A percentile compares a stretch with the other conserved stretches of the same genome.
These are phyloP conservation scores for Melanotaenia parkinsoni DNA, from an alignment of 2,797 vertebrate genomes.

Conservation along the genomic window DNA sequence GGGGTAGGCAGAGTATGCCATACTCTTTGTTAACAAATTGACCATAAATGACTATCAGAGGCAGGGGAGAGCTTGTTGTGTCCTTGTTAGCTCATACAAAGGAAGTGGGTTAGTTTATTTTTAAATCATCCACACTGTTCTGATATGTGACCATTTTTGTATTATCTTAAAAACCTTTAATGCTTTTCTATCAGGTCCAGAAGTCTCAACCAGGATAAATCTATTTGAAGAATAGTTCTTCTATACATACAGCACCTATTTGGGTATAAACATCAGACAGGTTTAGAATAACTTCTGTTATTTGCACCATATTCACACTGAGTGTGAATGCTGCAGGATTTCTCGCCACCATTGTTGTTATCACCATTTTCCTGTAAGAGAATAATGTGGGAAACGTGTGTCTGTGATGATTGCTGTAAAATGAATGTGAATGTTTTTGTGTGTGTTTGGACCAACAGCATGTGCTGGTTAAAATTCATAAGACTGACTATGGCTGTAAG, in stretches of 20 bases:
- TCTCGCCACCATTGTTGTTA: conserved; percentile 50
- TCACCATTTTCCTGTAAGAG: conserved; percentile 23
- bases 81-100: background rate
- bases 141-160: conserved; percentile 6
- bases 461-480: background rate
- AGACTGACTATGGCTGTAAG: background rate
- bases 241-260: background rate
- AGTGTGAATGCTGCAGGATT: conserved; percentile 43
- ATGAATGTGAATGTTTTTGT: conserved; percentile 4
- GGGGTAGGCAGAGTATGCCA: background rate
- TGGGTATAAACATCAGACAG: conserved; percentile 7
- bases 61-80: background rate
- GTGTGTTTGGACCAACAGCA: conserved; percentile 4
- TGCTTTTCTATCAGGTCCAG: conserved; percentile 4
- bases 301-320: conserved; percentile 27
- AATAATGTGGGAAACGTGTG: conserved; percentile 28
- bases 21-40: background rate
- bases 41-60: background rate
- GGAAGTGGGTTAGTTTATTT: background rate
- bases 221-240: conserved; percentile 5
- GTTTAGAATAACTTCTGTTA: conserved; percentile 32
- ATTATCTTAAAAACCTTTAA: background rate
- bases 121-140: background rate
- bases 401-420: conserved; percentile 3
- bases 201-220: conserved; percentile 19